phyloP scores from a whole-genome alignment of 2,113 vertebrate genomes.

The Herpailurus yagouaroundi region DNA sequence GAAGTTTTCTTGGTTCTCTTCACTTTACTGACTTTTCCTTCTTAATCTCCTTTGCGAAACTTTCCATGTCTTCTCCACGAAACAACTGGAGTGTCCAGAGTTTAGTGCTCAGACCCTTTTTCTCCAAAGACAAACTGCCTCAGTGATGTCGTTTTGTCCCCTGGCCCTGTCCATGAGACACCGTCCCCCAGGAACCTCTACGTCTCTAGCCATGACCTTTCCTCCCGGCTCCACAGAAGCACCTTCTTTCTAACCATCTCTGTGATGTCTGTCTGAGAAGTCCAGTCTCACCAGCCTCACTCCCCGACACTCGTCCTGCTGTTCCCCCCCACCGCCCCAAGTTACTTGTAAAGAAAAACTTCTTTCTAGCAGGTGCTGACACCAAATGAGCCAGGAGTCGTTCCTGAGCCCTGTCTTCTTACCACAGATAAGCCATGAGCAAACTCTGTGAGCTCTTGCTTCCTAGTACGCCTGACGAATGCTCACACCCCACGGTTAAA shows the following conservation, averaged over 20 bases:
- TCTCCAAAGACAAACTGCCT: background rate
- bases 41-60: background rate
- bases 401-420: background rate
- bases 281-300: background rate
- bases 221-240: background rate
- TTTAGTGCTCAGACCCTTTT: background rate
- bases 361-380: background rate
- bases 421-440: no score
- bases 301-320: background rate
- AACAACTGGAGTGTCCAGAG: background rate
- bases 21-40: background rate
- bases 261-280: background rate
- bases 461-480: background rate
- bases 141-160: background rate
- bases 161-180: fast-evolving
- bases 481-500: fast-evolving
- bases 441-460: background rate
- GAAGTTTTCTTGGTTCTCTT: no score
- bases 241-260: background rate
- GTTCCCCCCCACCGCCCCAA: no score
- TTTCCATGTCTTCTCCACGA: background rate
- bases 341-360: no score
- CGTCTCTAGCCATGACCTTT: background rate
- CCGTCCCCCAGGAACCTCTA: background rate
- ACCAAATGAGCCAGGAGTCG: background rate